Evolutionary conservation across 2,888 invertebrate genomes (phyloP), one percentile per base, ranked within the genome.

Genomic region (Harpalus rubripes): DNA sequence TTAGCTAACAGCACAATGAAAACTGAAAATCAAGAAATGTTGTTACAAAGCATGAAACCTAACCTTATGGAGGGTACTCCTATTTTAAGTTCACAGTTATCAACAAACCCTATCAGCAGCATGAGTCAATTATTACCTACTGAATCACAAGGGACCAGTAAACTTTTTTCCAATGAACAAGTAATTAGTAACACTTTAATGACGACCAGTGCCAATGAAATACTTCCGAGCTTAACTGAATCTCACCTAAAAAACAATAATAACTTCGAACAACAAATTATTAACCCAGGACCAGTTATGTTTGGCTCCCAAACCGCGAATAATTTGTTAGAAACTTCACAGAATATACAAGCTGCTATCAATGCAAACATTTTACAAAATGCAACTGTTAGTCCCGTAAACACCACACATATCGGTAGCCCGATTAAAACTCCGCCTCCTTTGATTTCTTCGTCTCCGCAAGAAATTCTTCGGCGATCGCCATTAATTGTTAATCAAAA

Each of bases 351-450:
- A 78, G 79, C 78, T 63, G 84, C 84, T 61, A 44, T 84, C 15
- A 78, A 44, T n/a, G 68, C 84, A 8, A 76, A 76, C 18, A 87
- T 88, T 56, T 79, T 87, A 81, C 85, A 87, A 22, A 86, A 86
- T 81, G 79, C 59, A 10, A 18, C 68, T 79, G 59, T 32, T 52
- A 90, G 92, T 0, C 91, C 91, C 39, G 94, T 94, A 7, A 93
- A 93, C 87, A 92, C 93, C 0, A 90, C 92, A 61, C 93, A 93
- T 88, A 92, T 93, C 56, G 89, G 91, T 78, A 90, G 91, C 41
- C 90, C 91, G 0, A 89, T 90, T 0, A 88, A 90, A 68, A 86
- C 52, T 68, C 26, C 85, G 84, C 63, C 44, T 22, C 72, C 72
- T 74, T 87, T 26, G 65, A 87, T 84, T 79, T 65, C 82, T 26